phyloP scores from a whole-genome alignment of 2,113 vertebrate genomes.

The Damaliscus lunatus region DNA sequence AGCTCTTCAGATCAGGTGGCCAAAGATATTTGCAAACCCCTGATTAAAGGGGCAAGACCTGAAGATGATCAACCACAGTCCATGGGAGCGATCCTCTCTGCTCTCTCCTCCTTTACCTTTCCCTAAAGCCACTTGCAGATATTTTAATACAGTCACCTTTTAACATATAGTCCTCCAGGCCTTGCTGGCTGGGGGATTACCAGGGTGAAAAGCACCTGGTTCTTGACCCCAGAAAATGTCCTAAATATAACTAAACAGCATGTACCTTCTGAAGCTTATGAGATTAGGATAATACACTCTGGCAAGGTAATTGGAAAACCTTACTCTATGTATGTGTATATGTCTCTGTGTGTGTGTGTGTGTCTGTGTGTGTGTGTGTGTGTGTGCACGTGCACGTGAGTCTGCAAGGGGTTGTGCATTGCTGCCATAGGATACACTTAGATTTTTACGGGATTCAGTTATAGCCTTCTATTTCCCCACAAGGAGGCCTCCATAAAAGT shows the following conservation, averaged over 20 bases:
- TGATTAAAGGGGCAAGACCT: not conserved
- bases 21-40: not conserved
- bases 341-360: too few relatives aligned
- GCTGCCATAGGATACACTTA: not conserved
- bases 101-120: not conserved
- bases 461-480: not conserved
- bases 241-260: not conserved
- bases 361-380: too few relatives aligned
- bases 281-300: not conserved
- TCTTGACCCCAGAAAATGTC: not conserved
- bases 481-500: not conserved
- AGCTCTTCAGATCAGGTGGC: not conserved
- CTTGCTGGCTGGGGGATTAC: slow-evolving; percentile 27
- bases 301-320: not conserved
- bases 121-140: not conserved
- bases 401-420: not conserved
- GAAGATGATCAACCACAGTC: not conserved
- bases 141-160: not conserved
- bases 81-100: not conserved
- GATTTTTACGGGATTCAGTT: not conserved
- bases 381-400: fast-evolving
- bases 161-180: not conserved
- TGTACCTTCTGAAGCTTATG: not conserved
- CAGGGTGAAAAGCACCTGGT: not conserved
- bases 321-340: not conserved